Evolutionary conservation across 2,888 invertebrate species (phyloP).

Genomic region (Nemotelus nigrinus): DNA sequence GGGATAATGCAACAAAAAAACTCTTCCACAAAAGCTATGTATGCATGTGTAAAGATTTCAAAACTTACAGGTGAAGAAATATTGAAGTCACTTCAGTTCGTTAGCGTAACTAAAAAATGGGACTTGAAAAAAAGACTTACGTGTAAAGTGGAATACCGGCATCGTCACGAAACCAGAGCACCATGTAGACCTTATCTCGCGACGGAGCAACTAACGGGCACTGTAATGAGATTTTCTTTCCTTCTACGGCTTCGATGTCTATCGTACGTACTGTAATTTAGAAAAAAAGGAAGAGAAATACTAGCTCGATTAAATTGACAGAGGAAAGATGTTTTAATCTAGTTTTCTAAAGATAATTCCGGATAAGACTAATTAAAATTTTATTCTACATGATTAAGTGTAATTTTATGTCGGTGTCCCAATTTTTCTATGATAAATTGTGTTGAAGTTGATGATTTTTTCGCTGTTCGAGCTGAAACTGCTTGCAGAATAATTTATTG

Average conservation of each 20-base stretch:
- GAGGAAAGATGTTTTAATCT: no score
- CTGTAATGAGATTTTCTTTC: constrained; percentile 80
- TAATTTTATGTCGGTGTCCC: no score
- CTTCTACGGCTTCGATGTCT: constrained; percentile 82
- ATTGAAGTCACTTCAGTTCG: neutral
- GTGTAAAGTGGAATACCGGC: constrained; percentile 84
- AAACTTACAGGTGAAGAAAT: neutral
- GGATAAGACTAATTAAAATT: no score
- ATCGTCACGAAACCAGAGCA: constrained; percentile 85
- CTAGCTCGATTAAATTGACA: neutral
- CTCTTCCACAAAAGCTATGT: no score
- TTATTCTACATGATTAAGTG: no score
- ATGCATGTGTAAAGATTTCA: neutral
- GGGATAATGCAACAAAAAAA: no score
- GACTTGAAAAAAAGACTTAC: constrained; percentile 62
- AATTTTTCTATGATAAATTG: no score
- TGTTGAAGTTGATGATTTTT: no score
- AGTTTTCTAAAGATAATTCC: no score
- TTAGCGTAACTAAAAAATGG: constrained; percentile 7
- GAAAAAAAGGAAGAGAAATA: constrained; percentile 62
- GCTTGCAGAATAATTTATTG: no score
- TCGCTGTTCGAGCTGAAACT: no score
- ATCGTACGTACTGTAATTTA: constrained; percentile 68
- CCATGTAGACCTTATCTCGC: constrained; percentile 84
- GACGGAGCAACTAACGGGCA: constrained; percentile 81